phyloP scores from a whole-genome alignment of 2,113 vertebrate species.

The Mesitornis unicolor region DNA sequence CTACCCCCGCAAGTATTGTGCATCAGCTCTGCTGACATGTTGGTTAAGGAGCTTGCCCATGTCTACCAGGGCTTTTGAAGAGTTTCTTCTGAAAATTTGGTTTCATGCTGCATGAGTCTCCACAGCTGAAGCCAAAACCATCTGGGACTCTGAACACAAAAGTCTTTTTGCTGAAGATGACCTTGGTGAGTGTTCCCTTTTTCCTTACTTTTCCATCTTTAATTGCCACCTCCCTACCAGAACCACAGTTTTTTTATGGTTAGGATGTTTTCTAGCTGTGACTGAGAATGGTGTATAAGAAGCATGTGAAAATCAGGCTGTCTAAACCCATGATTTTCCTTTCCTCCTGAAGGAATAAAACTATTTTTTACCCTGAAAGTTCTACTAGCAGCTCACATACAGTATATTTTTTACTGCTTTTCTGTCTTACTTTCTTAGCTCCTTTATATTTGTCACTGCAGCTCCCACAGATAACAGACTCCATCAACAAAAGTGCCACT shows the following conservation, averaged over 20 bases:
- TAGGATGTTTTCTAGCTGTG: not conserved
- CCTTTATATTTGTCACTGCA: not conserved
- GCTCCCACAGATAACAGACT: not conserved
- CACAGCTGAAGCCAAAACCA: not conserved
- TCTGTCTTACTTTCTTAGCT: not conserved
- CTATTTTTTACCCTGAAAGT: not conserved
- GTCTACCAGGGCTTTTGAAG: not conserved
- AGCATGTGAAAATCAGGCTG: not conserved
- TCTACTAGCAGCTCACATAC: not conserved
- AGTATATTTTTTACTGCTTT: not conserved
- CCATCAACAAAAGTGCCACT: not conserved
- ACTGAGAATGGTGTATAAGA: not conserved
- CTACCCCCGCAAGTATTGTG: not conserved
- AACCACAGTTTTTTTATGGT: not conserved
- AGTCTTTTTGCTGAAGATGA: not conserved
- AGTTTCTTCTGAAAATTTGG: not conserved
- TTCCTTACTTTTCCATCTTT: not conserved
- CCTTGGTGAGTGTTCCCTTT: not conserved
- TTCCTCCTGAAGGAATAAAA: not conserved
- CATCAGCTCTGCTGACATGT: not conserved
- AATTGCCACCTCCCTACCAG: not conserved
- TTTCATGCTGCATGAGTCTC: not conserved
- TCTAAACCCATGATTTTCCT: not conserved
- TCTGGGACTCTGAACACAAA: not conserved
- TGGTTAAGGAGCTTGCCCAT: not conserved